Base-by-base conservation (phyloP, 2,113 vertebrate genomes). In the Cranoglanis bouderius region DNA sequence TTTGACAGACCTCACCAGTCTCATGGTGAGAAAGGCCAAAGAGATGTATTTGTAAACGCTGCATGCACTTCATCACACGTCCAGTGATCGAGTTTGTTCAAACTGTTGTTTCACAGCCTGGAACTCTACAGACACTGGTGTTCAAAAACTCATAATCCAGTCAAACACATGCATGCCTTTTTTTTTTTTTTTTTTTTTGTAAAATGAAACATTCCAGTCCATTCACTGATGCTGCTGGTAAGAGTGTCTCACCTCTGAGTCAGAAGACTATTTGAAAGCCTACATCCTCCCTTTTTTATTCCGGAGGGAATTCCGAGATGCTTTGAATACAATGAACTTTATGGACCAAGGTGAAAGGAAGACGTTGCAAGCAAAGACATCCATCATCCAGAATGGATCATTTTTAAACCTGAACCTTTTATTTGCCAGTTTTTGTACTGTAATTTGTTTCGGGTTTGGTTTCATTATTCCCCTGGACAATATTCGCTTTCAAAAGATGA, bases 1-100 rank as follows among this genome's bases (percentile, higher is more conserved):
- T 90, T 90, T 75, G 91, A 94, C 90, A 93, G 88, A 91, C 86
- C 87, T 89, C 89, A 93, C 92, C 92, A 89, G 75, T 80, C 85
- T 92, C 85, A 72, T 89, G 91, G 91, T 93, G 91, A 85, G 81
- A 87, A 26, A 74, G 82, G 85, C 88, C 86, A 88, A 91, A 91
- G 92, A 90, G 90, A 94, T 90, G 89, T 85, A 86, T 84, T 83
- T 74, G 87, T 75, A 81, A 74, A 94, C 91, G 89, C 90, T 93
- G 91, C 92, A 70, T 70, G 61, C 86, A 70, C 78, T 70, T 46
- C 29, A 4, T 81, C 59, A 24, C 43, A 26, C 40, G 16, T 24
- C 26, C 57, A 26, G 51, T 32, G 24, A 46, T 57, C 81, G 46
- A 91, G 38, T 87, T 89, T 94, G 92, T 93, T 94, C 91, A 92